phyloP scores from a whole-genome alignment of 2,888 invertebrate species.

The Platycheirus albimanus region DNA sequence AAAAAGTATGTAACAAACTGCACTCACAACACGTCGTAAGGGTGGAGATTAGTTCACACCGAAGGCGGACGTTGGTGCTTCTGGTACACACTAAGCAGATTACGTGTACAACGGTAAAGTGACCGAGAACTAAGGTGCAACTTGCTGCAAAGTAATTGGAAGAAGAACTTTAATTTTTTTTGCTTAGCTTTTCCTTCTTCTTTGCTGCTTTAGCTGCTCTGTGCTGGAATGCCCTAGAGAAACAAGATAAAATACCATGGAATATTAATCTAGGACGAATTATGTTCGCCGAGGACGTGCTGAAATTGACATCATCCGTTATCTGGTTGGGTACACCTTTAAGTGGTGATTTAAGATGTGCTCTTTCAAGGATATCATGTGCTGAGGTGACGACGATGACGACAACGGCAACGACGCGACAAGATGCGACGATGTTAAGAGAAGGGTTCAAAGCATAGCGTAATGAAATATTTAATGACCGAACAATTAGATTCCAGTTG shows the following conservation, averaged over 20 bases:
- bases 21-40: constrained; percentile 41
- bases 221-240: constrained; percentile 6
- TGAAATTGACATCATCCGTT: constrained; percentile 58
- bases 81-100: constrained; percentile 51
- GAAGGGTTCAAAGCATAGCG: constrained; percentile 50
- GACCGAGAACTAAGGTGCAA: constrained; percentile 59
- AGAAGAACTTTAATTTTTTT: constrained; percentile 26
- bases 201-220: not conserved
- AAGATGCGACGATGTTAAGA: constrained; percentile 34
- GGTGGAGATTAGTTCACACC: constrained; percentile 42
- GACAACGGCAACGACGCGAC: too few species aligned
- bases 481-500: not conserved
- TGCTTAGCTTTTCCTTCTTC: not conserved
- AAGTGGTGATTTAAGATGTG: constrained; percentile 25
- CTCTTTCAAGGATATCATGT: constrained; percentile 45
- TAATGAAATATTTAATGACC: not conserved
- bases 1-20: constrained; percentile 23
- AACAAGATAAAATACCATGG: constrained; percentile 49
- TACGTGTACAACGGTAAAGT: constrained; percentile 49
- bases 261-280: constrained; percentile 66
- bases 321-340: constrained; percentile 52
- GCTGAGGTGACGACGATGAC: constrained; percentile 21
- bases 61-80: constrained; percentile 37
- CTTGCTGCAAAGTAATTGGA: constrained; percentile 60
- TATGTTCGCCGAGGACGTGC: constrained; percentile 47